Evolutionary conservation across 2,888 invertebrate species (phyloP).

Genomic region (Arge pagana): DNA sequence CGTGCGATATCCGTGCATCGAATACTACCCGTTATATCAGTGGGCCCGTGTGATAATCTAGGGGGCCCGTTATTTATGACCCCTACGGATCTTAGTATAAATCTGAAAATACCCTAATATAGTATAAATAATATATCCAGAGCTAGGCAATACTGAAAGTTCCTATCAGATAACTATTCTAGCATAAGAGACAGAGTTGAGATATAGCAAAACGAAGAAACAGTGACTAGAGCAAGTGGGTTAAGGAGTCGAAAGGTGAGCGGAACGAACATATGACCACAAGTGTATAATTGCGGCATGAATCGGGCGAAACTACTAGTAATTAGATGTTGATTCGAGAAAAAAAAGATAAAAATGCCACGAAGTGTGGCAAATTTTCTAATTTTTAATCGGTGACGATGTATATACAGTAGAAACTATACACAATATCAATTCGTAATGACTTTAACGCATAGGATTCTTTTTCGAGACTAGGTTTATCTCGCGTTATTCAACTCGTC

Average conservation of each 20-base stretch:
- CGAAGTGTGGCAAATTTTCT: no score
- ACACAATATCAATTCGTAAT: no score
- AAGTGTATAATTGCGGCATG: no score
- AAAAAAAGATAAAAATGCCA: slow-evolving; percentile 33
- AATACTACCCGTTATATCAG: slow-evolving; percentile 33
- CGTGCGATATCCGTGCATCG: no score
- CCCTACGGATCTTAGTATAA: slow-evolving; percentile 34
- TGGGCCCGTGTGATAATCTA: slow-evolving; percentile 56
- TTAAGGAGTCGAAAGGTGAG: slow-evolving; percentile 22
- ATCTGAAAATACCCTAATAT: slow-evolving; percentile 34
- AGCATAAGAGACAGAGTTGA: slow-evolving; percentile 37
- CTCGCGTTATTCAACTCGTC: no score
- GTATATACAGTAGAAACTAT: no score
- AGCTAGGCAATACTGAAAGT: slow-evolving; percentile 58
- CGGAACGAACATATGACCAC: no score
- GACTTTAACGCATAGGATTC: no score
- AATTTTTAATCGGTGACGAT: no score
- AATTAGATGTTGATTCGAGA: no score
- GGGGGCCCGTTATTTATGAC: slow-evolving; percentile 47
- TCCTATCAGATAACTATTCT: slow-evolving; percentile 57
- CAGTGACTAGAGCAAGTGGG: slow-evolving; percentile 28
- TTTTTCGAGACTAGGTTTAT: no score
- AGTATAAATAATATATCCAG: slow-evolving; percentile 55
- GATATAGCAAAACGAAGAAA: slow-evolving; percentile 33
- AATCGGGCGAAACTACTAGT: no score